Evolutionary conservation across 2,888 invertebrate genomes (phyloP).

Genomic region (Cheiracanthium punctorium): DNA sequence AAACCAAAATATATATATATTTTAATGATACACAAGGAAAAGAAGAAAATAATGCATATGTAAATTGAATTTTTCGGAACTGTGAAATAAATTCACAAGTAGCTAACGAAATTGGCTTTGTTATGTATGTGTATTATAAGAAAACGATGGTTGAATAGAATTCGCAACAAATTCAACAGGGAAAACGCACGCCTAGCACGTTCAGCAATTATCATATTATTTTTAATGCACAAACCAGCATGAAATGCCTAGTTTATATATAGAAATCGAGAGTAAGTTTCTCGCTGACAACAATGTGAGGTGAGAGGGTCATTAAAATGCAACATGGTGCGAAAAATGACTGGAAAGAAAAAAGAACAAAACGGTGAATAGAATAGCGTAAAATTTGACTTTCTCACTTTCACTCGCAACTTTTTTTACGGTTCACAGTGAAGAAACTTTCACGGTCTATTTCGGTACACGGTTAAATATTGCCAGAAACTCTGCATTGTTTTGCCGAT

Average conservation of each 20-base stretch:
- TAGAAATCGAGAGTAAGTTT: not conserved
- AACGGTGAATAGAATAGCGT: not conserved
- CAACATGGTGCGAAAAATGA: not conserved
- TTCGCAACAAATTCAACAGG: no score
- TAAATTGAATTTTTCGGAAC: no score
- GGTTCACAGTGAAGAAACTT: not conserved
- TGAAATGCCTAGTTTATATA: not conserved
- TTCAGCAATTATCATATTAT: no score
- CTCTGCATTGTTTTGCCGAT: not conserved
- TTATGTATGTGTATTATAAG: no score
- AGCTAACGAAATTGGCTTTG: no score
- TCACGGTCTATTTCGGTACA: constrained; percentile 1
- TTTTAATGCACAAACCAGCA: no score
- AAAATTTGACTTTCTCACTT: constrained; percentile 4
- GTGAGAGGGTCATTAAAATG: not conserved
- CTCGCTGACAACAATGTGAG: not conserved
- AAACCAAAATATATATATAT: no score
- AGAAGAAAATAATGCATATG: no score
- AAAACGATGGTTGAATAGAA: no score
- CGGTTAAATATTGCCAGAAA: not conserved
- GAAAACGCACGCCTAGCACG: no score
- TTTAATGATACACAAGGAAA: no score
- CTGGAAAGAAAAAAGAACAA: not conserved
- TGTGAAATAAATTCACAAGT: no score
- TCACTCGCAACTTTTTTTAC: not conserved